Conservation (phyloP, 2,888 invertebrate species). For the Junonia oenone region DNA sequence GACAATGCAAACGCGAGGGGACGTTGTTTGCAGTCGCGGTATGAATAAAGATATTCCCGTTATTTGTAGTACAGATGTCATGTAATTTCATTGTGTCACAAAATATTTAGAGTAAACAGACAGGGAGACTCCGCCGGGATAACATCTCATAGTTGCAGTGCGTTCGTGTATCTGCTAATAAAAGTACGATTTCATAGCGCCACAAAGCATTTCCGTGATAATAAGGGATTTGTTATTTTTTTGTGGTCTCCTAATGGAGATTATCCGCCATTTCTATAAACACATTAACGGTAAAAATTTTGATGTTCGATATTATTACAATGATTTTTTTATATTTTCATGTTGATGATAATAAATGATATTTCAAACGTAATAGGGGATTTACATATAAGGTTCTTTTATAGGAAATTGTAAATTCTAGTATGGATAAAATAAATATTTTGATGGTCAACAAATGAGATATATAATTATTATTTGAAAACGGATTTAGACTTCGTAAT, state of each 20-base stretch:
- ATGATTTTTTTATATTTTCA: not conserved
- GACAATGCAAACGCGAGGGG: conserved; percentile 66
- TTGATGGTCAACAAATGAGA: no score
- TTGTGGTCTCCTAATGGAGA: conserved; percentile 61
- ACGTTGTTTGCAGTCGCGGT: conserved; percentile 64
- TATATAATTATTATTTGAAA: no score
- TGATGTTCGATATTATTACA: conserved; percentile 2
- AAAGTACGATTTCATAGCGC: conserved; percentile 59
- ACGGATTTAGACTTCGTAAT: no score
- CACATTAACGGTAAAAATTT: conserved; percentile 24
- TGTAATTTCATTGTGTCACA: conserved; percentile 78
- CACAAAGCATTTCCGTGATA: conserved; percentile 52
- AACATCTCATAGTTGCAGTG: conserved; percentile 68
- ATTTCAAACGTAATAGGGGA: no score
- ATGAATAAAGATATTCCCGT: conserved; percentile 80
- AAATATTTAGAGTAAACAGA: conserved; percentile 78
- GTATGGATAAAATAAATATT: no score
- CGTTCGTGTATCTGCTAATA: conserved; percentile 53
- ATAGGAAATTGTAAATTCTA: no score
- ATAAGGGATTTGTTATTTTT: conserved; percentile 67
- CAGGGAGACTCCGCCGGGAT: conserved; percentile 62
- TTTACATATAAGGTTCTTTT: no score
- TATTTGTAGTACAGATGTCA: conserved; percentile 80
- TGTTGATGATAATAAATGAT: not conserved
- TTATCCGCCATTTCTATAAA: conserved; percentile 49